phyloP scores from a whole-genome alignment of 2,113 vertebrate species.

The Dissostichus mawsoni region DNA sequence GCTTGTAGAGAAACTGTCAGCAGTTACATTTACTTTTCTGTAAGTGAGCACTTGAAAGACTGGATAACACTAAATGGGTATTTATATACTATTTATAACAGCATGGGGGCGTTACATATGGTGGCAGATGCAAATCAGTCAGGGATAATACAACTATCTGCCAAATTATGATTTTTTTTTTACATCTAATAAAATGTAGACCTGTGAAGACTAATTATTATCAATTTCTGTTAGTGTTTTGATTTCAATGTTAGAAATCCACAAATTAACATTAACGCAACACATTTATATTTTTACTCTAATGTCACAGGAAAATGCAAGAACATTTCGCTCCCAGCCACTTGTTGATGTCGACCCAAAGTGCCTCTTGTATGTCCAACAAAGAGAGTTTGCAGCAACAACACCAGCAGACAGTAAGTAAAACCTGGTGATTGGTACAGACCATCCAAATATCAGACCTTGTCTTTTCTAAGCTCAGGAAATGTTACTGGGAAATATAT shows the following conservation, averaged over 20 bases:
- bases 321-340: conserved; percentile 86
- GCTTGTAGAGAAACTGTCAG: not conserved
- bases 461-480: not conserved
- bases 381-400: conserved; percentile 95
- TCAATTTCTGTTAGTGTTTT: not conserved
- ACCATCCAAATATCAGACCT: not conserved
- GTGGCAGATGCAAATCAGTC: not conserved
- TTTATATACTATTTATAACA: not conserved
- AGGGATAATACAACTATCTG: not conserved
- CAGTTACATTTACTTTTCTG: not conserved
- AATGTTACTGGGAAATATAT: not conserved
- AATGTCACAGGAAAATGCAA: conserved; percentile 89
- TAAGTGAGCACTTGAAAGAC: not conserved
- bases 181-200: too few relatives aligned
- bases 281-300: not conserved
- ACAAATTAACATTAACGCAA: not conserved
- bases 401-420: conserved; percentile 91
- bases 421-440: not conserved
- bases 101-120: not conserved
- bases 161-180: too few relatives aligned
- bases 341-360: conserved; percentile 88
- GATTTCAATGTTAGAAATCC: not conserved
- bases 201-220: not conserved
- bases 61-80: too few relatives aligned
- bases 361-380: conserved; percentile 93